Evolutionary conservation across 2,797 vertebrate genomes (phyloP).

Genomic region (Lutjanus argentimaculatus): DNA sequence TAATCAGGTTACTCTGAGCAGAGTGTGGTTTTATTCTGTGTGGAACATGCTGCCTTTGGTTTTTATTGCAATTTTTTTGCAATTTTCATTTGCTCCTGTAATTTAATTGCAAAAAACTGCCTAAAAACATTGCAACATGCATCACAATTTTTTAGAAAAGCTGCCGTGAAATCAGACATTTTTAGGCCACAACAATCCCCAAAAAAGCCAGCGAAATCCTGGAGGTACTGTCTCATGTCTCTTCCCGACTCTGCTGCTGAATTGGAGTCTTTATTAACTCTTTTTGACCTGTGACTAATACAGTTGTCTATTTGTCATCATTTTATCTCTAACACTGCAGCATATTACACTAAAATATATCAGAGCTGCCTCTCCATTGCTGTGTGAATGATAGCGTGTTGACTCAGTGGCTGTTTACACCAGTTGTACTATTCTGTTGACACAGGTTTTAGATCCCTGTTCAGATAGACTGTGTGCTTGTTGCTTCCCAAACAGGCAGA

Average conservation of each 20-base stretch:
- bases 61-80: too few species aligned
- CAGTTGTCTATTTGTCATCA: slow-evolving; percentile 47
- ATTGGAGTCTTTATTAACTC: slow-evolving; percentile 28
- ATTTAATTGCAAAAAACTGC: too few species aligned
- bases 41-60: too few species aligned
- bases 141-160: too few species aligned
- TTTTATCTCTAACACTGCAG: slow-evolving; percentile 43
- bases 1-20: too few species aligned
- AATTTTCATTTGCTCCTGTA: too few species aligned
- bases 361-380: slow-evolving; percentile 52
- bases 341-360: slow-evolving; percentile 56
- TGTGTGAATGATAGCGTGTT: slow-evolving; percentile 77
- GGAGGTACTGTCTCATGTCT: not conserved
- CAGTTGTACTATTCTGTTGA: slow-evolving; percentile 81
- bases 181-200: too few species aligned
- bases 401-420: slow-evolving; percentile 82
- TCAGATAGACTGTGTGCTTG: slow-evolving; percentile 81
- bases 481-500: slow-evolving; percentile 84
- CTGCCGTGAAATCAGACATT: too few species aligned
- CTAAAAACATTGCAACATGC: too few species aligned
- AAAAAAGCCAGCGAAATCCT: too few species aligned
- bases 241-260: slow-evolving; percentile 13
- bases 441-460: slow-evolving; percentile 84
- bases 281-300: slow-evolving; percentile 55
- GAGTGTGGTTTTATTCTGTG: too few species aligned